Conservation (phyloP, 2,113 vertebrate genomes). For the Eolophus roseicapilla region DNA sequence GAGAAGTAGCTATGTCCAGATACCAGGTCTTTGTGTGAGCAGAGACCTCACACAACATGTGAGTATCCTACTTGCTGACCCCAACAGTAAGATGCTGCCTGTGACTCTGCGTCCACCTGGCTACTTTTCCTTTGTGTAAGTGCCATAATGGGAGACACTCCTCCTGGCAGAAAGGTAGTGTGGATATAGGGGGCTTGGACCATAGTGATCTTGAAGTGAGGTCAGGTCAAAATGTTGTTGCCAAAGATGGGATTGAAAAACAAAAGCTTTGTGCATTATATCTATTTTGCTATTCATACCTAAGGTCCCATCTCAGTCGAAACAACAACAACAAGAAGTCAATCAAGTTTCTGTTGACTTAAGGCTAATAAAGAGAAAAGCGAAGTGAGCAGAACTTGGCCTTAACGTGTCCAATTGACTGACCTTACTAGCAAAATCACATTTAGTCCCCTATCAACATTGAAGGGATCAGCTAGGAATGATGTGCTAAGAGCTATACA, state of each 20-base stretch:
- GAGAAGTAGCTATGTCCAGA: not conserved
- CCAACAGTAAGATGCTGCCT: not conserved
- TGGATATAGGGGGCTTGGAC: not conserved
- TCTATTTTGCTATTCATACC: not conserved
- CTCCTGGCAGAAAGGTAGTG: fast-evolving
- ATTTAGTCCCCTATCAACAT: not conserved
- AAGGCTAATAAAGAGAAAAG: not conserved
- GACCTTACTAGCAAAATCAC: not conserved
- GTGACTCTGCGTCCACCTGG: not conserved
- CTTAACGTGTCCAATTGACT: fast-evolving
- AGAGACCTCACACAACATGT: not conserved
- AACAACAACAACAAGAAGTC: not conserved
- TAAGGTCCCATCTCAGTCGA: not conserved
- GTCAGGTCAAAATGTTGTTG: not conserved
- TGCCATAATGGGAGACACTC: not conserved
- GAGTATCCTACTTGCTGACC: not conserved
- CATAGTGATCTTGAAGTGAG: not conserved
- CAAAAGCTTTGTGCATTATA: not conserved
- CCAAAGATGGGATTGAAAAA: not conserved
- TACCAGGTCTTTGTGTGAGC: not conserved
- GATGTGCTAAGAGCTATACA: not conserved
- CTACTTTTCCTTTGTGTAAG: not conserved
- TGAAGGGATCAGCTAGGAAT: not conserved
- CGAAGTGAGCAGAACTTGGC: not conserved
- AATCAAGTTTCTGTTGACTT: not conserved